Base-by-base conservation (phyloP, 2,113 vertebrate species). In the Pan troglodytes region DNA sequence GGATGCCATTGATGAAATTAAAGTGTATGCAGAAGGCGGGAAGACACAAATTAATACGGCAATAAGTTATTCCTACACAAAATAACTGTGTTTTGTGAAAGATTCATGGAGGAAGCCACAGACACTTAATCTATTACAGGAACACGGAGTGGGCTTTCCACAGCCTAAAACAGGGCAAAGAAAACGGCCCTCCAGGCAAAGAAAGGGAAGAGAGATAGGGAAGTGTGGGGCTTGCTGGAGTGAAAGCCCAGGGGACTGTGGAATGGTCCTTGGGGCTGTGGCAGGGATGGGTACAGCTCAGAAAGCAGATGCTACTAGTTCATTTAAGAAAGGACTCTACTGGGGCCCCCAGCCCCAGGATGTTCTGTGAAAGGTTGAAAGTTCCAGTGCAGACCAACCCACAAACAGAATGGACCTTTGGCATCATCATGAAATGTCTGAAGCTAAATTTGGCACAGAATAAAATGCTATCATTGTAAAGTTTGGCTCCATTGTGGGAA, bases 261-360 rank as follows among this genome's bases (percentile, higher is more conserved):
- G 73, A 32, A 27, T 7, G 6, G 22, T 1, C 18, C 1, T 2
- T 1, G 4, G 16, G 25, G 25, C 17, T 16, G 8, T 8, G 16
- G 52, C 32, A 61, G 27, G 25, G 55, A 2, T 3, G 11, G 35
- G 2, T 16, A 4, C 8, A 25, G 3, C 5, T 55, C 76, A n/a
- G 18, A 50, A 48, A 6, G 16, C 8, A 30, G 92, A 30, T 10
- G 2, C 43, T n/a, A 27, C 12, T 32, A 32, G 27, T 64, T 43
- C 25, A 20, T 40, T 30, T 11, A 43, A 67, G 6, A 3, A 7
- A 22, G n/a, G 40, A 48, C 17, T 23, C 11, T 17, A 38, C 8
- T 8, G 9, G n/a, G 20, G 13, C 32, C 17, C 8, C 8, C 4
- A 79, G 23, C 55, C 12, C n/a, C 40, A 23, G 40, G 35, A 18